Base-by-base conservation (phyloP, 2,113 vertebrate genomes). In the Anhinga anhinga region DNA sequence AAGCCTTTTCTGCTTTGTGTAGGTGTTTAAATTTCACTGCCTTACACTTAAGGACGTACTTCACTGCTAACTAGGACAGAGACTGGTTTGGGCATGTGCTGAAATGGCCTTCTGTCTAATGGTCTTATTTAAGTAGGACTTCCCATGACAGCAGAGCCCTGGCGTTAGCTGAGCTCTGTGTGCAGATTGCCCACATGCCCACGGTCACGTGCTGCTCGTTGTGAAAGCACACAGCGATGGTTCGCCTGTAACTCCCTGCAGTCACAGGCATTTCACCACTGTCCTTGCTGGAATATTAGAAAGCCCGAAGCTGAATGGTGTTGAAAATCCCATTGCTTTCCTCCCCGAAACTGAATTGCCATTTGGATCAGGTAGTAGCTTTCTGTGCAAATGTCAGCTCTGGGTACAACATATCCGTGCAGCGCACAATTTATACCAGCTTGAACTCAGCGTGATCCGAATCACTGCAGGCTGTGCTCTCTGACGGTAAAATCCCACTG, bases 21-120 rank as follows among this genome's bases (percentile, higher is more conserved):
- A 71, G 85, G 90, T 81, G 92, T 90, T 90, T 49, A 47, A 44
- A 66, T 86, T 92, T 83, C 90, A 72, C 36, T 61, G 77, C 49
- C 66, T 79, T 72, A 36, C 40, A 13, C n/a, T 86, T 70, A 81
- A 94, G 80, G 69, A 79, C 0, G 7, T 34, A 59, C 23, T 79
- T 89, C 26, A 29, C 30, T 56, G 70, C 34, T 58, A 69, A 65
- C 56, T 65, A 32, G 84, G 87, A 63, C 34, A 56, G 42, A 20
- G 12, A 59, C 47, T 30, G 52, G 10, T 81, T 63, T 84, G 73
- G 29, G 18, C 23, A 13, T 10, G 22, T 1, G 8, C 30, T 85
- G 36, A 47, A 83, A 55, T 30, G 38, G 38, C 32, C 38, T 59
- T 42, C 27, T 66, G 44, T 30, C 49, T 44, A 27, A 36, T 58